Evolutionary conservation across 2,888 invertebrate species (phyloP).

Genomic region (Agapetus fuscipes): DNA sequence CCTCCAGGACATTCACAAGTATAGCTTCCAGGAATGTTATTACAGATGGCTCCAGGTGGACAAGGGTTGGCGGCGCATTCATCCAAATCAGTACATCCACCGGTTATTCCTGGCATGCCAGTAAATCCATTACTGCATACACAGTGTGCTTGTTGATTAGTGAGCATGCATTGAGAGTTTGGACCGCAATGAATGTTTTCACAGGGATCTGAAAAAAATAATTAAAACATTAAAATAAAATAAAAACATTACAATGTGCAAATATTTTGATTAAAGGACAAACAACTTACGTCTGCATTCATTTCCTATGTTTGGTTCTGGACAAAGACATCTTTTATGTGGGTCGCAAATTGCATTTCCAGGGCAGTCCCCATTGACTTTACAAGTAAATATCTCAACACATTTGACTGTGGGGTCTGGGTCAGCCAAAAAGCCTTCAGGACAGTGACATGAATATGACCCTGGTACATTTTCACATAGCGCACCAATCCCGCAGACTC

Average conservation of each 20-base stretch:
- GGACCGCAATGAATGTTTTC: conserved; percentile 76
- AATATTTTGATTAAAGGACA: conserved; percentile 2
- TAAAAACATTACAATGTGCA: conserved; percentile 2
- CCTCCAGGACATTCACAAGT: conserved; percentile 83
- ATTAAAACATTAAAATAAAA: background rate
- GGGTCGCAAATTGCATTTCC: conserved; percentile 81
- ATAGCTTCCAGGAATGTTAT: conserved; percentile 78
- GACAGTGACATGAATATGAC: conserved; percentile 70
- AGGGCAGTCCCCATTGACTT: conserved; percentile 68
- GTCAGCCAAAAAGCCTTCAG: conserved; percentile 70
- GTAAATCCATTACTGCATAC: conserved; percentile 75
- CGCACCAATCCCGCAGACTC: conserved; percentile 72
- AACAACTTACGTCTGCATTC: conserved; percentile 76
- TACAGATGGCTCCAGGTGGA: conserved; percentile 75
- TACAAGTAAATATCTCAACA: conserved; percentile 72
- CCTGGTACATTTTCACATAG: conserved; percentile 71
- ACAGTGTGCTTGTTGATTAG: conserved; percentile 75
- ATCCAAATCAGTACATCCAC: conserved; percentile 79
- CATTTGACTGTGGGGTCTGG: conserved; percentile 77
- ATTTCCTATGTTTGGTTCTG: conserved; percentile 84
- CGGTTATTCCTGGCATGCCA: conserved; percentile 51
- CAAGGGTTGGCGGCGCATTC: conserved; percentile 81
- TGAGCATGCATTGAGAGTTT: conserved; percentile 81
- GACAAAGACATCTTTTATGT: conserved; percentile 72
- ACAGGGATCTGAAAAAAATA: conserved; percentile 66